Conservation (phyloP, 2,113 vertebrate genomes). For the Dasyornis broadbenti region DNA sequence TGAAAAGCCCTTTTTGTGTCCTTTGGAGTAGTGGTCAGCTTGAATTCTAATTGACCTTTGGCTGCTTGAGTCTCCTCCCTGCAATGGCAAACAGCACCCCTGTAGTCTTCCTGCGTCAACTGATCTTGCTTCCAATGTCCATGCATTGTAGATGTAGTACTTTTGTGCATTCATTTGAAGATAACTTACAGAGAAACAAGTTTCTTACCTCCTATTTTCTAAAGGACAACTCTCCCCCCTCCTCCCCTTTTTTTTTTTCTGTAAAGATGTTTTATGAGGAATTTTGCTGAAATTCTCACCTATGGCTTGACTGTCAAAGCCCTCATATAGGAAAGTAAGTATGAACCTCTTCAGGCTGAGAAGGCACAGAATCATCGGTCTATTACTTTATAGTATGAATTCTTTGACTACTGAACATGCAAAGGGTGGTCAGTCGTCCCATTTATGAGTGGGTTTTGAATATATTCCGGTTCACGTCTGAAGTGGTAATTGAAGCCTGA, state of each 20-base stretch:
- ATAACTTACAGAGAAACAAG: not conserved
- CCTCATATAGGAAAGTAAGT: not conserved
- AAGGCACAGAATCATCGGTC: not conserved
- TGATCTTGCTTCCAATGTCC: not conserved
- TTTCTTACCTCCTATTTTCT: not conserved
- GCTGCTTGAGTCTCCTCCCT: not conserved
- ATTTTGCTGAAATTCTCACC: not conserved
- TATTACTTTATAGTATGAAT: not conserved
- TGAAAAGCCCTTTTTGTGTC: not conserved
- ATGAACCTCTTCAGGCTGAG: not conserved
- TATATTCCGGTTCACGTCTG: not conserved
- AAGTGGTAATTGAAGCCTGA: not conserved
- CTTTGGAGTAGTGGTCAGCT: not conserved
- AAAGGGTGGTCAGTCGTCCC: not conserved
- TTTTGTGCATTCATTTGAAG: not conserved
- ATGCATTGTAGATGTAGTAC: not conserved
- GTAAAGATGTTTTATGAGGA: not conserved
- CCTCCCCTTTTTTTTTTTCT: fast-evolving
- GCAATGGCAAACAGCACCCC: not conserved
- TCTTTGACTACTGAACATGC: not conserved
- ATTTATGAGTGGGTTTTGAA: not conserved
- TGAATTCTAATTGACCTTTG: not conserved
- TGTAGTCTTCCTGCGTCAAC: not conserved
- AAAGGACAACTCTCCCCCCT: not conserved
- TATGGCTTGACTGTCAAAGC: not conserved